Evolutionary conservation across 2,797 vertebrate genomes (phyloP).

Genomic region (Sylvilagus floridanus): DNA sequence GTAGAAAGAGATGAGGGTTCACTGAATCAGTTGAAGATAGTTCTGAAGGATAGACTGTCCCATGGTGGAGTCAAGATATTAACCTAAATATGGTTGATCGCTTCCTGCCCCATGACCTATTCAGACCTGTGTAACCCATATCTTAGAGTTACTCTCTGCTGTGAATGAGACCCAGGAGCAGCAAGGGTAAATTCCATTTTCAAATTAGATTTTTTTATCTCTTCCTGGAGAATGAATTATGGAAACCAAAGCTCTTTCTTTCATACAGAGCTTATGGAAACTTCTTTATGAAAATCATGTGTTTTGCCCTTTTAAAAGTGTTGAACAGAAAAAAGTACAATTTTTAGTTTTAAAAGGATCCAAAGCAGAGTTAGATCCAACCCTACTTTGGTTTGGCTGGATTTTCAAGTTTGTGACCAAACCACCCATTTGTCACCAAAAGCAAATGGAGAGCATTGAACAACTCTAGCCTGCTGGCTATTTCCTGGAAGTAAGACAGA

Average conservation of each 20-base stretch:
- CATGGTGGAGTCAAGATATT: neutral
- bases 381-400: neutral
- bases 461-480: neutral
- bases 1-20: neutral
- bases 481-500: neutral
- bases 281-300: neutral
- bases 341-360: neutral
- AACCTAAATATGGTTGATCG: neutral
- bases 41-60: neutral
- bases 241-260: conserved; percentile 3
- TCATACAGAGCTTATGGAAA: neutral
- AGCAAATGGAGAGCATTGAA: neutral
- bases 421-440: neutral
- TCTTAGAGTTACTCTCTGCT: neutral
- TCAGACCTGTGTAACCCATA: no score
- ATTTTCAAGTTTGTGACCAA: conserved; percentile 12
- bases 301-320: neutral
- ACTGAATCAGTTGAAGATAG: neutral
- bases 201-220: neutral
- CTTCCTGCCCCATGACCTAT: neutral
- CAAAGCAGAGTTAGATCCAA: neutral
- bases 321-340: neutral
- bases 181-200: neutral
- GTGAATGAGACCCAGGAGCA: neutral
- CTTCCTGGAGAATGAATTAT: neutral